phyloP scores from a whole-genome alignment of 2,113 vertebrate species.

The Mus spicilegus region DNA sequence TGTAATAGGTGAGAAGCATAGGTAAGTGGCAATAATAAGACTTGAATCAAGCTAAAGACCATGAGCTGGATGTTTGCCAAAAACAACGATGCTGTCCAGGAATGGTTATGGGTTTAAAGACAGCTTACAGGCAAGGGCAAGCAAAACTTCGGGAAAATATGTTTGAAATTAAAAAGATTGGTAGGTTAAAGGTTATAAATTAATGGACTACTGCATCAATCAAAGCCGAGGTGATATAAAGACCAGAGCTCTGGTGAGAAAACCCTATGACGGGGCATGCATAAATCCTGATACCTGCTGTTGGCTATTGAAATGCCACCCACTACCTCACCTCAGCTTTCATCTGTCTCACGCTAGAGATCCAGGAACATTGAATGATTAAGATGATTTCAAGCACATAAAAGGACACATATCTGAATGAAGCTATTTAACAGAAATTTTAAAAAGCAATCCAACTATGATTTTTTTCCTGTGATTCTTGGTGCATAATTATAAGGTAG shows the following conservation, averaged over 20 bases:
- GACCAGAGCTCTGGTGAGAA: constrained; percentile 60
- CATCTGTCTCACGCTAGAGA: neutral
- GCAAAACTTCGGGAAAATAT: constrained; percentile 50
- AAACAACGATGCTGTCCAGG: neutral
- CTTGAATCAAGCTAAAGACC: constrained; percentile 32
- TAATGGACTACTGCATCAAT: constrained; percentile 22
- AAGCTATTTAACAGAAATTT: constrained; percentile 31
- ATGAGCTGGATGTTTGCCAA: constrained; percentile 40
- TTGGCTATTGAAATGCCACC: constrained; percentile 56
- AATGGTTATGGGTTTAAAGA: constrained; percentile 44
- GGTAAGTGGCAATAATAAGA: constrained; percentile 66
- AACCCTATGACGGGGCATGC: constrained; percentile 48
- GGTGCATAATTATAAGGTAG: neutral
- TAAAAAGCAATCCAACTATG: constrained; percentile 1
- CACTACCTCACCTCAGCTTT: constrained; percentile 57
- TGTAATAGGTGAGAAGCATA: constrained; percentile 59
- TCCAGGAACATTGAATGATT: neutral
- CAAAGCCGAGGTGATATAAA: constrained; percentile 61
- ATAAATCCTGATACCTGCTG: constrained; percentile 64
- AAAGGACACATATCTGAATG: neutral
- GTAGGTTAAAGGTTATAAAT: constrained; percentile 61
- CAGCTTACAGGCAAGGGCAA: neutral
- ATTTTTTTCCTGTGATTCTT: neutral
- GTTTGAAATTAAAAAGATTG: constrained; percentile 54
- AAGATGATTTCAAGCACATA: constrained; percentile 29